Conservation (phyloP, 2,888 invertebrate species). For the Lithophane socia region DNA sequence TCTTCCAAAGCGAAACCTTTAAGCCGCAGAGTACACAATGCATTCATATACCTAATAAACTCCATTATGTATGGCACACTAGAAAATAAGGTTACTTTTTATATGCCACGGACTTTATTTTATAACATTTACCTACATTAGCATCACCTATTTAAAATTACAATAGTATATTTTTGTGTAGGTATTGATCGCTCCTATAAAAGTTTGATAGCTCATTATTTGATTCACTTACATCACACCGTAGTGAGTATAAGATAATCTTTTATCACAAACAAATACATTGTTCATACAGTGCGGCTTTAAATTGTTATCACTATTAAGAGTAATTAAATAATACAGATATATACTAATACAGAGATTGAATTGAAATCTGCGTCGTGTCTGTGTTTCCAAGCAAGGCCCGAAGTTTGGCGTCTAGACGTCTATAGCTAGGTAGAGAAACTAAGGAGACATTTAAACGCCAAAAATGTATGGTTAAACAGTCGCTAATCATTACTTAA, state of each 20-base stretch:
- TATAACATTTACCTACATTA: conserved; percentile 32
- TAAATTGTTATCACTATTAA: conserved; percentile 28
- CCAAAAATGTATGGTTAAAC: too few relatives aligned
- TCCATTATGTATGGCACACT: not conserved
- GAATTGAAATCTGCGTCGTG: conserved; percentile 14
- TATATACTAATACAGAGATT: not conserved
- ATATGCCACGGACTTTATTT: conserved; percentile 30
- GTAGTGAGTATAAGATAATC: conserved; percentile 9
- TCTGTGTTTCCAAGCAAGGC: not conserved
- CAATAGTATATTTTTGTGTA: conserved; percentile 39
- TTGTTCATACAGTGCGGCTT: conserved; percentile 17
- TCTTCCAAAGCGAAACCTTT: not conserved
- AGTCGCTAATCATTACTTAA: too few relatives aligned
- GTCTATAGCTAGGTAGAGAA: too few relatives aligned
- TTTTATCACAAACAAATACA: conserved; percentile 24
- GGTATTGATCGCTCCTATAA: conserved; percentile 8
- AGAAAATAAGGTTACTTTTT: conserved; percentile 22
- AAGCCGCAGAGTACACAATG: not conserved
- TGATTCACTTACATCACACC: conserved; percentile 35
- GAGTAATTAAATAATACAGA: conserved; percentile 25
- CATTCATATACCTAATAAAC: not conserved
- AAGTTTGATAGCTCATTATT: conserved; percentile 48
- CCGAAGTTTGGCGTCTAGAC: not conserved
- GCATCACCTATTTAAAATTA: conserved; percentile 40
- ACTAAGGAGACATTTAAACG: too few relatives aligned